Conservation (phyloP, 2,797 vertebrate genomes). For the Amblyraja radiata region DNA sequence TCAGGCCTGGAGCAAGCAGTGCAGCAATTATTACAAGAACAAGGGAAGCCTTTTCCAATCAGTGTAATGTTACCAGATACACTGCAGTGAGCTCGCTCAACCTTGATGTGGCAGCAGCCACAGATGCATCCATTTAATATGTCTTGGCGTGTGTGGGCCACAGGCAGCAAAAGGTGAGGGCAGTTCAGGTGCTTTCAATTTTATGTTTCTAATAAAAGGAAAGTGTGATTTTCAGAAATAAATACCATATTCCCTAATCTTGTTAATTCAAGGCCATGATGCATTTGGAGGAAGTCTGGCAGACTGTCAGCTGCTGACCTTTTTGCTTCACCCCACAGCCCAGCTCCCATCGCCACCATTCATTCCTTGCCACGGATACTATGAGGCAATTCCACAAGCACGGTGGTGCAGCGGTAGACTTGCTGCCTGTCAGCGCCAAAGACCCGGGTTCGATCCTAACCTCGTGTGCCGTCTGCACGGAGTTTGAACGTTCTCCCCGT, state of each 20-base stretch:
- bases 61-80: slow-evolving; percentile 20
- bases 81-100: not conserved
- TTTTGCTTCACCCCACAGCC: not conserved
- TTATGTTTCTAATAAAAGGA: slow-evolving; percentile 22
- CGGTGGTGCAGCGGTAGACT: no score
- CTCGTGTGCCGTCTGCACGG: no score
- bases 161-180: slow-evolving; percentile 17
- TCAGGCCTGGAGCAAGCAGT: not conserved
- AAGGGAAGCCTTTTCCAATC: not conserved
- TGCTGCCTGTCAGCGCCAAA: no score
- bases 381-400: not conserved
- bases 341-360: not conserved
- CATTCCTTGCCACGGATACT: not conserved
- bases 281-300: slow-evolving; percentile 11
- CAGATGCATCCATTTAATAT: not conserved
- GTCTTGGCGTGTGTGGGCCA: not conserved
- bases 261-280: slow-evolving; percentile 13
- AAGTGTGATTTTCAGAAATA: slow-evolving; percentile 29
- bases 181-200: slow-evolving; percentile 28
- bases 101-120: not conserved
- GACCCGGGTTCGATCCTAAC: no score
- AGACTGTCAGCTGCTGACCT: not conserved
- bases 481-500: no score
- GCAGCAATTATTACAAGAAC: not conserved
- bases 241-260: slow-evolving; percentile 32